A percentile compares a stretch with the other conserved stretches of the same genome.
phyloP scores from a whole-genome alignment of 2,797 vertebrate species.

The Artibeus lituratus region DNA sequence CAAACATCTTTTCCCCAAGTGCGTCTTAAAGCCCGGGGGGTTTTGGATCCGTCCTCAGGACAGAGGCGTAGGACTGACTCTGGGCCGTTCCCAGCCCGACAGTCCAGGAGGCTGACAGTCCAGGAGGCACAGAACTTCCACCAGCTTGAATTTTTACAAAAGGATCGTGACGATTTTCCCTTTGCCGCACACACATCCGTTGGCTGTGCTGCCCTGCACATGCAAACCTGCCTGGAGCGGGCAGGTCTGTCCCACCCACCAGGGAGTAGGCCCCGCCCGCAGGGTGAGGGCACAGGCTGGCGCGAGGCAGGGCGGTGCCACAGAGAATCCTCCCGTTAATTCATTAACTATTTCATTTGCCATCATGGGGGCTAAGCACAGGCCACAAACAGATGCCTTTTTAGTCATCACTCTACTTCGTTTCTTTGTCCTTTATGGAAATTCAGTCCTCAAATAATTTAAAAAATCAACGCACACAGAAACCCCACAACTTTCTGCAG shows the following conservation, averaged over 20 bases:
- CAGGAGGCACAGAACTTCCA: too few relatives aligned
- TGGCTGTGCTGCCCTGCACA: not conserved
- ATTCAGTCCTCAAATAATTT: not conserved
- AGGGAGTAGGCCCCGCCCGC: not conserved
- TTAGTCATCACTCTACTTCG: not conserved
- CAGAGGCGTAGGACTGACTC: too few relatives aligned
- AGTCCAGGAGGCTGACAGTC: rapidly evolving
- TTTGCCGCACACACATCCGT: not conserved
- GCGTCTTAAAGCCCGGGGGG: not conserved
- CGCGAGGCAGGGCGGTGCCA: rapidly evolving
- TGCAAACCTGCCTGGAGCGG: not conserved
- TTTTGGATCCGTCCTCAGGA: not conserved
- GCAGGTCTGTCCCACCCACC: rapidly evolving
- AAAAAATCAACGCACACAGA: not conserved
- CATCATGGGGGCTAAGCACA: not conserved
- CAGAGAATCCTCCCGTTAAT: not conserved
- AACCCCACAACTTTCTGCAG: too few relatives aligned
- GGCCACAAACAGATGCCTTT: not conserved
- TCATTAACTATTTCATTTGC: not conserved
- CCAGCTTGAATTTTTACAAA: too few relatives aligned
- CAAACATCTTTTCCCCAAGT: not conserved
- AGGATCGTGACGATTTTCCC: not conserved
- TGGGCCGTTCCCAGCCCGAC: too few relatives aligned
- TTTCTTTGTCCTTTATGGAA: not conserved
- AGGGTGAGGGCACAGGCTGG: not conserved